Evolutionary conservation across 2,797 vertebrate species (phyloP).

Genomic region (Macropodus opercularis): DNA sequence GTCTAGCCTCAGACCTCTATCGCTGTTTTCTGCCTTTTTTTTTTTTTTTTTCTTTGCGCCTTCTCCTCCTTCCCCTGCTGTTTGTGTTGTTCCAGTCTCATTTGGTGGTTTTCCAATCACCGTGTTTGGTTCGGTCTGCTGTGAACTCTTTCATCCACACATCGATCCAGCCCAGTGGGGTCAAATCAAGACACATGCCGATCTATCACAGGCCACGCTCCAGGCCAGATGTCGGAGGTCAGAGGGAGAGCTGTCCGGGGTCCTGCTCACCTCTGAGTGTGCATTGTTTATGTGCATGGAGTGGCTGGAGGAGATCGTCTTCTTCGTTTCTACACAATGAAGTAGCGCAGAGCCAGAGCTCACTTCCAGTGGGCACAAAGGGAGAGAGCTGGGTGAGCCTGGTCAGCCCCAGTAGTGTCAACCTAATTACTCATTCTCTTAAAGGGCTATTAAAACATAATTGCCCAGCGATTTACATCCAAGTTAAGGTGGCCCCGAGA

Average conservation of each 20-base stretch:
- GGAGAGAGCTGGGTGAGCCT: slow-evolving; percentile 78
- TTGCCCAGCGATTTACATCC: slow-evolving; percentile 86
- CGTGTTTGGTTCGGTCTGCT: slow-evolving; percentile 58
- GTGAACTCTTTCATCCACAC: slow-evolving; percentile 50
- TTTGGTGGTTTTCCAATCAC: slow-evolving; percentile 54
- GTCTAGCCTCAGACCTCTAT: slow-evolving; percentile 55
- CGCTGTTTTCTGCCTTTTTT: slow-evolving; percentile 12
- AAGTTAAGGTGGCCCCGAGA: slow-evolving; percentile 83
- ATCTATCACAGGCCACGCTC: slow-evolving; percentile 54
- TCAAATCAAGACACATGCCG: slow-evolving; percentile 37
- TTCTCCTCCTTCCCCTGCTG: slow-evolving; percentile 49
- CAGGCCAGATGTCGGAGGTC: slow-evolving; percentile 37
- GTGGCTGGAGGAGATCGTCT: background rate
- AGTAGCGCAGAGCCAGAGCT: slow-evolving; percentile 51
- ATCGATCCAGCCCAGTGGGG: slow-evolving; percentile 36
- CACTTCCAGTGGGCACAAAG: slow-evolving; percentile 63
- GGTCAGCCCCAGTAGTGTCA: slow-evolving; percentile 82
- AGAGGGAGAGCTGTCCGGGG: slow-evolving; percentile 18
- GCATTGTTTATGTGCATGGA: slow-evolving; percentile 6
- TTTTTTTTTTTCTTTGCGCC: slow-evolving; percentile 3
- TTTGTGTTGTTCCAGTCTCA: slow-evolving; percentile 60
- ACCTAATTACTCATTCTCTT: slow-evolving; percentile 87
- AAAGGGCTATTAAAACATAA: slow-evolving; percentile 88
- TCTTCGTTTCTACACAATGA: background rate
- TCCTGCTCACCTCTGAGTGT: slow-evolving; percentile 19